Conservation (phyloP, 2,888 invertebrate species). For the Icerya purchasi region DNA sequence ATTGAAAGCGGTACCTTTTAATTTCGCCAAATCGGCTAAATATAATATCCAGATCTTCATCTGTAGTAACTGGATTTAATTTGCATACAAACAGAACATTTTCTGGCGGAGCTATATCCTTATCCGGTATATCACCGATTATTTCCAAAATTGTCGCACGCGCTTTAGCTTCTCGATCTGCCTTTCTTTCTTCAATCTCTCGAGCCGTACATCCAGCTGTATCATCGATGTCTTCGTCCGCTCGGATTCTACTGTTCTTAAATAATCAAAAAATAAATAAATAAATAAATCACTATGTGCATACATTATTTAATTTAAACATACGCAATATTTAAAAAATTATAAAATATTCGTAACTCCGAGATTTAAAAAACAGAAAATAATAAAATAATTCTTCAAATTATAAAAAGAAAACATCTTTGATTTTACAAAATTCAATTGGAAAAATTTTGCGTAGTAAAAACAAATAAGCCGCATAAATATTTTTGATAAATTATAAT, state of each 20-base stretch:
- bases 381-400: background rate
- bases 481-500: too few species aligned
- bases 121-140: conserved; percentile 92
- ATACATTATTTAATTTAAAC: too few species aligned
- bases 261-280: background rate
- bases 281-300: background rate
- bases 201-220: conserved; percentile 60
- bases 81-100: conserved; percentile 98
- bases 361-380: too few species aligned
- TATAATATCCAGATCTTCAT: conserved; percentile 92
- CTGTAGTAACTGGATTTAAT: conserved; percentile 90
- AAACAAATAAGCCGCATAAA: too few species aligned
- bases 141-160: conserved; percentile 94
- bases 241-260: conserved; percentile 65
- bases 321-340: too few species aligned
- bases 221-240: conserved; percentile 84
- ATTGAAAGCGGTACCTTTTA: conserved; percentile 38
- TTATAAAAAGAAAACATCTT: too few species aligned
- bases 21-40: conserved; percentile 91
- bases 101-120: conserved; percentile 93
- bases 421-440: too few species aligned
- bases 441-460: too few species aligned
- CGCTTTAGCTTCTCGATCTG: conserved; percentile 83
- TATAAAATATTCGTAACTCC: too few species aligned
- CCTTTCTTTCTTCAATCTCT: conserved; percentile 68